Evolutionary conservation across 2,797 vertebrate species (phyloP).

Genomic region (Characodon lateralis): DNA sequence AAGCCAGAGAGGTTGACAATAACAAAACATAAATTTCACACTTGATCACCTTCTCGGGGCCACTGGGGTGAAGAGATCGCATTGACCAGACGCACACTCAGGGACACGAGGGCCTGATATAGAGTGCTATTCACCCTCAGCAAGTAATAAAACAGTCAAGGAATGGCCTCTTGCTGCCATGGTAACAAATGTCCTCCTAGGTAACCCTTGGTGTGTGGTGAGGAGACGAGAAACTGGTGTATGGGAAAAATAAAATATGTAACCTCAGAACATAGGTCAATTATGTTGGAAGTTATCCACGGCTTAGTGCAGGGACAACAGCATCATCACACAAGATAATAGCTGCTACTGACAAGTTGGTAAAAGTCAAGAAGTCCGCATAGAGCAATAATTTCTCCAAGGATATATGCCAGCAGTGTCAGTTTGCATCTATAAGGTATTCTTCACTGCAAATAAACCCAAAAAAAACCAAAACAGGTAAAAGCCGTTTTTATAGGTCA

Average conservation of each 20-base stretch:
- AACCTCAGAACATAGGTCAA: slow-evolving; percentile 68
- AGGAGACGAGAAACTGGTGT: slow-evolving; percentile 37
- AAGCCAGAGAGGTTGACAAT: slow-evolving; percentile 1
- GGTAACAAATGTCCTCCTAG: slow-evolving; percentile 63
- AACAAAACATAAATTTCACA: slow-evolving; percentile 50
- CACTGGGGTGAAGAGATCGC: slow-evolving; percentile 37
- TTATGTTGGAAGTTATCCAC: slow-evolving; percentile 65
- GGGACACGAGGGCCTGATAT: slow-evolving; percentile 63
- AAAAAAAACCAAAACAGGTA: background rate
- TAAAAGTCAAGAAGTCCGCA: slow-evolving; percentile 52
- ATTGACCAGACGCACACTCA: slow-evolving; percentile 53
- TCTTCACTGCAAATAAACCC: slow-evolving; percentile 14
- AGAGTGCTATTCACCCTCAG: slow-evolving; percentile 50
- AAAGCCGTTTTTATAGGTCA: slow-evolving; percentile 58
- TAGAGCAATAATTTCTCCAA: slow-evolving; percentile 56
- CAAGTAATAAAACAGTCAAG: slow-evolving; percentile 61
- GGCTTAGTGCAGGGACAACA: slow-evolving; percentile 57
- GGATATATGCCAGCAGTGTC: slow-evolving; percentile 63
- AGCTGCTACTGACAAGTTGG: slow-evolving; percentile 65
- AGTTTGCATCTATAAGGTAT: slow-evolving; percentile 55
- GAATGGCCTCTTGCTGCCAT: slow-evolving; percentile 55
- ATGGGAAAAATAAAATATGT: slow-evolving; percentile 54
- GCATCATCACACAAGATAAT: slow-evolving; percentile 61
- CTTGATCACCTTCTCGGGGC: slow-evolving; percentile 17
- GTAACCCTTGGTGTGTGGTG: slow-evolving; percentile 23